These are phyloP conservation scores for Psylliodes chrysocephalus DNA, from an alignment of 2,888 invertebrate species.

Conservation along the genomic window DNA sequence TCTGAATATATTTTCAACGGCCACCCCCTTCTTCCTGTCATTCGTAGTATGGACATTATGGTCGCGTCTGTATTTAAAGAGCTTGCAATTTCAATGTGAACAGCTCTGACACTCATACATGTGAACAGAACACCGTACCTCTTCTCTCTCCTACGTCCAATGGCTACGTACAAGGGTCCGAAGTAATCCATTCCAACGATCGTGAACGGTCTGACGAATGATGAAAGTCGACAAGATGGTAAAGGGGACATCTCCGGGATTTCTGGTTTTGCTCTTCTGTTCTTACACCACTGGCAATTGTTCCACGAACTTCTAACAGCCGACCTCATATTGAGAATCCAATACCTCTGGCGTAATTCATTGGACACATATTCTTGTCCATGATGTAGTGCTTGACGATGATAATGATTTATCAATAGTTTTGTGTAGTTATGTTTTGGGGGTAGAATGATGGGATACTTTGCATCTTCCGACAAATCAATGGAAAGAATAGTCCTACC, in stretches of 20 bases:
- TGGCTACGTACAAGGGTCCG: constrained; percentile 24
- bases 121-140: constrained; percentile 29
- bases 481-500: not conserved
- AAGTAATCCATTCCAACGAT: constrained; percentile 22
- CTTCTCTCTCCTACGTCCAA: constrained; percentile 26
- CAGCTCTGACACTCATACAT: constrained; percentile 18
- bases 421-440: constrained; percentile 12
- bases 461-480: not conserved
- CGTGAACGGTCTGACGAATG: constrained; percentile 20
- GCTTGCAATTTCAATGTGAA: constrained; percentile 22
- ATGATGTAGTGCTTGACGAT: not conserved
- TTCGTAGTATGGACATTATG: constrained; percentile 21
- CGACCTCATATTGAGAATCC: too few relatives aligned
- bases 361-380: not conserved
- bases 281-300: constrained; percentile 15
- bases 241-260: not conserved
- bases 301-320: not conserved
- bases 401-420: constrained; percentile 5
- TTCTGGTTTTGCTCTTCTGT: not conserved
- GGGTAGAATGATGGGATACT: not conserved
- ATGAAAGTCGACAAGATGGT: constrained; percentile 1
- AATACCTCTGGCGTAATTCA: not conserved
- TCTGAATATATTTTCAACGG: constrained; percentile 12
- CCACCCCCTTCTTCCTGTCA: constrained; percentile 13
- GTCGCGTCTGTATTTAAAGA: constrained; percentile 15